These are phyloP conservation scores for Mimumesa dahlbomi DNA, from an alignment of 2,888 invertebrate genomes.

Conservation along the genomic window DNA sequence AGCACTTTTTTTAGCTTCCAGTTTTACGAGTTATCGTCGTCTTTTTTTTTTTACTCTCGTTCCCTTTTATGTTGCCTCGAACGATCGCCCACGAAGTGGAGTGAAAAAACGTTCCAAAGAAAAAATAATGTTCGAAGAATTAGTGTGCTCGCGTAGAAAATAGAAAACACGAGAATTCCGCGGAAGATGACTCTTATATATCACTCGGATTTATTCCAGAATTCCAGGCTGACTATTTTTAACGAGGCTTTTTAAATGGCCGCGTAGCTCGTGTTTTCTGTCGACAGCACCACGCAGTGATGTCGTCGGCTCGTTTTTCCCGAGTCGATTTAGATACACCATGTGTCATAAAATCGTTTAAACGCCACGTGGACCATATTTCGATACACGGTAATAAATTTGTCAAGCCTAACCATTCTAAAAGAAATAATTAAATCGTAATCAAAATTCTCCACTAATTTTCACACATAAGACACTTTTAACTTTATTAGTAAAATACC, in stretches of 20 bases:
- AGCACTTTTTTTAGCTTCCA: too few species aligned
- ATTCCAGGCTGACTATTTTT: conserved; percentile 60
- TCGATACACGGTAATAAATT: background rate
- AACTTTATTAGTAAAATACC: too few species aligned
- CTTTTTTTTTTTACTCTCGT: background rate
- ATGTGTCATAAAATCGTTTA: background rate
- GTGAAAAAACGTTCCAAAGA: conserved; percentile 11
- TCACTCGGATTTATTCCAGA: conserved; percentile 28
- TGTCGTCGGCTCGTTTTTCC: conserved; percentile 10
- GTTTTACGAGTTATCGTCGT: conserved; percentile 5
- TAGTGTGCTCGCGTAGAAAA: background rate
- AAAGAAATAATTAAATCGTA: background rate
- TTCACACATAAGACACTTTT: too few species aligned
- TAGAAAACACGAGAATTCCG: conserved; percentile 27
- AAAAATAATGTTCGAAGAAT: conserved; percentile 25
- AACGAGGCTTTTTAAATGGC: conserved; percentile 46
- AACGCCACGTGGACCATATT: background rate
- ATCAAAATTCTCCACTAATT: too few species aligned
- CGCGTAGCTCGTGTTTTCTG: conserved; percentile 33
- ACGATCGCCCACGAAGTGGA: conserved; percentile 3
- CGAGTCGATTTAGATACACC: conserved; percentile 17
- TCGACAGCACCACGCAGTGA: conserved; percentile 19
- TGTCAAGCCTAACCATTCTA: background rate
- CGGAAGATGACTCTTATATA: conserved; percentile 2
- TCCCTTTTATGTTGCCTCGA: background rate